Percentiles rank a stretch among this genome's conserved stretches.
These are phyloP conservation scores for Sceloporus undulatus DNA, from an alignment of 2,113 vertebrate genomes.

Conservation along the genomic window DNA sequence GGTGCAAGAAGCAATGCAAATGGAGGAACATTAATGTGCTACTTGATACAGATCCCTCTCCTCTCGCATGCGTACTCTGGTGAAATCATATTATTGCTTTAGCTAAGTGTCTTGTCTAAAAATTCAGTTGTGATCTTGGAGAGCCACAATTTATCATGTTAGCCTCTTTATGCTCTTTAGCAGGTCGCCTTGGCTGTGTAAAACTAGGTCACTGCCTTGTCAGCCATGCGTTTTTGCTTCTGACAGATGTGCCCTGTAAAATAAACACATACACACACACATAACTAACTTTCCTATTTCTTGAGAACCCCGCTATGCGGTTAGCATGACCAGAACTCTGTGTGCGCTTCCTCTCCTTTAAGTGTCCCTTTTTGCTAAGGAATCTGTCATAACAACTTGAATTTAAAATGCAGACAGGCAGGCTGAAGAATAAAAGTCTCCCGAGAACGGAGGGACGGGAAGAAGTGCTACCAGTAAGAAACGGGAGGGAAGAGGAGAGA, in stretches of 20 bases:
- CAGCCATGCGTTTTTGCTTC: background rate
- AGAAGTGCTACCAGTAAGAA: background rate
- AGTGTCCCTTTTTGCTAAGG: constrained; percentile 54
- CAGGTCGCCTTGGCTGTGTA: constrained; percentile 34
- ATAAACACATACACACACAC: background rate
- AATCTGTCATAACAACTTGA: constrained; percentile 58
- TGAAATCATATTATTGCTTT: background rate
- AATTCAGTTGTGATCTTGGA: background rate
- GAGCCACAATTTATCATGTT: constrained; percentile 45
- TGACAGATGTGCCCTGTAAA: background rate
- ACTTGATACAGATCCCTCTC: background rate
- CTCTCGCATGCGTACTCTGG: background rate
- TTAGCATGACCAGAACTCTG: background rate
- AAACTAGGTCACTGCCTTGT: background rate
- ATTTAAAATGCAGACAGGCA: constrained; percentile 57
- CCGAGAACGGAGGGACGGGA: constrained; percentile 56
- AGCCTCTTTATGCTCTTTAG: constrained; percentile 39
- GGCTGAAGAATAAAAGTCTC: constrained; percentile 44
- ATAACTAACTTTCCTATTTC: constrained; percentile 12
- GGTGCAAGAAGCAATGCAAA: background rate
- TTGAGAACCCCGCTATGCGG: constrained; percentile 27
- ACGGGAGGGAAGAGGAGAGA: background rate
- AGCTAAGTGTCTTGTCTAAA: constrained; percentile 7
- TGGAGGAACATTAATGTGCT: background rate
- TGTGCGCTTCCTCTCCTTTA: constrained; percentile 31